phyloP scores from a whole-genome alignment of 1,140 invertebrate species.

The Amphibalanus amphitrite region DNA sequence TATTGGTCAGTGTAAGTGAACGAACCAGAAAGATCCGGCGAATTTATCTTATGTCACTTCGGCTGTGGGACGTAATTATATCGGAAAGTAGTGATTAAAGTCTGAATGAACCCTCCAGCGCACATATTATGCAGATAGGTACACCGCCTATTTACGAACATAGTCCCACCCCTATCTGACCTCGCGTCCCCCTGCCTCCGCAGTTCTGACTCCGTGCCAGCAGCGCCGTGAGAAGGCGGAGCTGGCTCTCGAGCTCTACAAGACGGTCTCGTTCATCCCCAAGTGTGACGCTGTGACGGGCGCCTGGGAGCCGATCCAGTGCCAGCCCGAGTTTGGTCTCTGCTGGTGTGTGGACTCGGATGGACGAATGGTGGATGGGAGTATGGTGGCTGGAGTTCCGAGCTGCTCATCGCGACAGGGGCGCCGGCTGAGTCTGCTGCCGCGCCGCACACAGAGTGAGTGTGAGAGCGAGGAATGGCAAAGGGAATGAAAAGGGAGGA shows the following conservation, averaged over 20 bases:
- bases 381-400: conserved; percentile 45
- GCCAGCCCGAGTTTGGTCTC: conserved; percentile 54
- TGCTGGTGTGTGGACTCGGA: conserved; percentile 69
- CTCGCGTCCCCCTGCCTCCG: too few relatives aligned
- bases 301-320: conserved; percentile 61
- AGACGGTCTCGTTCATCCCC: conserved; percentile 40
- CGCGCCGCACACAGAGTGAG: background rate
- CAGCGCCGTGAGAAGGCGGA: background rate
- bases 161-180: too few relatives aligned
- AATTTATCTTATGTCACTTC: too few relatives aligned
- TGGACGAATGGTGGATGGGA: conserved; percentile 59
- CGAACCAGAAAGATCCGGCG: too few relatives aligned
- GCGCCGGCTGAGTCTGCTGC: conserved; percentile 24
- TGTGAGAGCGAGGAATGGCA: too few relatives aligned
- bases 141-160: too few relatives aligned
- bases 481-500: too few relatives aligned
- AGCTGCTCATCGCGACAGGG: conserved; percentile 57
- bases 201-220: background rate
- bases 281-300: conserved; percentile 50
- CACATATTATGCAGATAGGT: too few relatives aligned
- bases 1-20: too few relatives aligned
- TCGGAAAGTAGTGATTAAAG: too few relatives aligned
- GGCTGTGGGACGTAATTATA: too few relatives aligned
- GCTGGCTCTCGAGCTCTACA: background rate
- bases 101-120: too few relatives aligned